Evolutionary conservation across 2,888 invertebrate species (phyloP).

Genomic region (Holacanthella duospinosa): DNA sequence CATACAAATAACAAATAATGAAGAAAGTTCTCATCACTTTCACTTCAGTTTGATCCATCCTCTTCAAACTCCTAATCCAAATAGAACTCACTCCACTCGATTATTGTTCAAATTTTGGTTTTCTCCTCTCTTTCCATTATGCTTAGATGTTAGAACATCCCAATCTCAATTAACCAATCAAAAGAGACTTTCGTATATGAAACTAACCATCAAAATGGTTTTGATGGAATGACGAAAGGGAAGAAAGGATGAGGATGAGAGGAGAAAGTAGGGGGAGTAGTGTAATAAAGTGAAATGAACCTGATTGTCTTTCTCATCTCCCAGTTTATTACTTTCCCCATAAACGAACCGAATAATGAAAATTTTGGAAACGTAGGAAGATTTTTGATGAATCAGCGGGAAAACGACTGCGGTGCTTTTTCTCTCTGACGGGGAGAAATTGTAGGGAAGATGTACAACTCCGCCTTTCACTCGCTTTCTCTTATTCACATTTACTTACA

Average conservation of each 20-base stretch:
- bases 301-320: neutral
- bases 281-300: neutral
- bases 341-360: neutral
- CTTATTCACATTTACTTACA: too few species aligned
- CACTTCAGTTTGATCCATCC: neutral
- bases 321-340: neutral
- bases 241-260: neutral
- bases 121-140: neutral
- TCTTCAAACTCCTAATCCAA: neutral
- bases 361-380: neutral
- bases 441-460: neutral
- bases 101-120: neutral
- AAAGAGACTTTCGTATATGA: neutral
- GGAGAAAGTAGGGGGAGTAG: neutral
- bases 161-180: conserved; percentile 2
- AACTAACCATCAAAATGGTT: neutral
- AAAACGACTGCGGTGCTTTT: neutral
- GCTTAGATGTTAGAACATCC: neutral
- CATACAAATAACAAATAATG: conserved; percentile 3
- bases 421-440: neutral
- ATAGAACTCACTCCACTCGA: neutral
- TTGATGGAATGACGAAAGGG: neutral
- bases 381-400: conserved; percentile 1
- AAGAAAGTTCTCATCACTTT: neutral
- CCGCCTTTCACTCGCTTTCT: neutral